These are phyloP conservation scores for Tetragonula carbonaria DNA, from an alignment of 2,888 invertebrate genomes.

Conservation along the genomic window DNA sequence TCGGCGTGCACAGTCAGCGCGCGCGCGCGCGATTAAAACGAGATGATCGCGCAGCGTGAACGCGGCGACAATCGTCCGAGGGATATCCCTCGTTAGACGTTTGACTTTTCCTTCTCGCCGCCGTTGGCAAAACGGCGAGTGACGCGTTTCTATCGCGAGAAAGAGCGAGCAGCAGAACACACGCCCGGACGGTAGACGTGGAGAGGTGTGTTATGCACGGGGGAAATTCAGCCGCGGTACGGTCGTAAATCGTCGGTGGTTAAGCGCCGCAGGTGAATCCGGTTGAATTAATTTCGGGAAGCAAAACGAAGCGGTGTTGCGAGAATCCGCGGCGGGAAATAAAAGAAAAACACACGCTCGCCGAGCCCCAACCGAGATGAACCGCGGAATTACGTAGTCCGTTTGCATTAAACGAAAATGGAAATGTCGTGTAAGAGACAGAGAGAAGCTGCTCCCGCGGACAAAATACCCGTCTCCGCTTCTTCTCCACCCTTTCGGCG, in stretches of 20 bases:
- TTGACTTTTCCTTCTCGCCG: conserved; percentile 5
- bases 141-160: not conserved
- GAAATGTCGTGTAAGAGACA: conserved; percentile 38
- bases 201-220: not conserved
- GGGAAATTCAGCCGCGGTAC: conserved; percentile 10
- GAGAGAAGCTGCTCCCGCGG: not conserved
- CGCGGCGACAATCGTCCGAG: not conserved
- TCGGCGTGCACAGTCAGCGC: no score
- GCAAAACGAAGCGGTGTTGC: conserved; percentile 26
- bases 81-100: conserved; percentile 9
- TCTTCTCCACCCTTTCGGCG: not conserved
- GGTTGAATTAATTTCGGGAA: conserved; percentile 48
- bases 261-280: conserved; percentile 53
- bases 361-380: conserved; percentile 1
- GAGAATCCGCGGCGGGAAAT: not conserved
- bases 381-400: conserved; percentile 42
- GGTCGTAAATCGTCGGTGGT: conserved; percentile 50
- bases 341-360: not conserved
- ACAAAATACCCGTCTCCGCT: conserved; percentile 28
- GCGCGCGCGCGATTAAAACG: not conserved
- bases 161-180: not conserved
- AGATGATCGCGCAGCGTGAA: no score
- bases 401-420: conserved; percentile 56
- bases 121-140: not conserved
- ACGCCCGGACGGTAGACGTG: no score